phyloP scores from a whole-genome alignment of 2,113 vertebrate genomes.

The Ageneiosus marmoratus region DNA sequence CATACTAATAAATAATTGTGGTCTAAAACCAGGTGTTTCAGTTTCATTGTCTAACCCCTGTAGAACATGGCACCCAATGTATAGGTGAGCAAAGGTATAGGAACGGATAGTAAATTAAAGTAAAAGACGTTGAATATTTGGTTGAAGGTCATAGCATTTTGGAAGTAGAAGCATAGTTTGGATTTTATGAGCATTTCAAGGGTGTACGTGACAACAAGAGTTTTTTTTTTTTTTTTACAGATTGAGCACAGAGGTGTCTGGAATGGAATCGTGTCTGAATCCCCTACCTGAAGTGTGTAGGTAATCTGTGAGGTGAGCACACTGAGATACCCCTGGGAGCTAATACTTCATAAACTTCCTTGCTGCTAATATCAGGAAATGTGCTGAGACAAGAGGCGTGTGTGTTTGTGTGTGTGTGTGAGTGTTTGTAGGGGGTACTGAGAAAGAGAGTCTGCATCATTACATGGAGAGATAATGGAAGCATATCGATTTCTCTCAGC shows the following conservation, averaged over 20 bases:
- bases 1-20: too few relatives aligned
- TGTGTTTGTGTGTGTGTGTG: constrained; percentile 33
- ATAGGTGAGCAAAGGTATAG: too few relatives aligned
- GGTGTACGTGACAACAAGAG: too few relatives aligned
- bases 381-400: constrained; percentile 64
- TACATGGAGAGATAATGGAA: constrained; percentile 76
- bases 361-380: constrained; percentile 75
- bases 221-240: not conserved
- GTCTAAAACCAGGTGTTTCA: too few relatives aligned
- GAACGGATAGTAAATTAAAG: too few relatives aligned
- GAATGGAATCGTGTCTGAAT: not conserved
- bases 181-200: too few relatives aligned
- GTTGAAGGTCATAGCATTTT: too few relatives aligned
- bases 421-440: not conserved
- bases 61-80: too few relatives aligned
- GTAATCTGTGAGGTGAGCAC: constrained; percentile 69
- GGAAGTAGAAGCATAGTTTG: too few relatives aligned
- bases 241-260: constrained; percentile 16
- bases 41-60: too few relatives aligned
- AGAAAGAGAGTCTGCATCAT: constrained; percentile 64
- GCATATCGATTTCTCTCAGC: constrained; percentile 74
- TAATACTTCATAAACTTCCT: constrained; percentile 79
- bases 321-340: constrained; percentile 73
- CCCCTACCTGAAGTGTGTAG: not conserved
- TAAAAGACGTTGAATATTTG: too few relatives aligned